Evolutionary conservation across 2,888 invertebrate genomes (phyloP), one percentile per base, ranked within the genome.

Genomic region (Ichneumoninae sp.): DNA sequence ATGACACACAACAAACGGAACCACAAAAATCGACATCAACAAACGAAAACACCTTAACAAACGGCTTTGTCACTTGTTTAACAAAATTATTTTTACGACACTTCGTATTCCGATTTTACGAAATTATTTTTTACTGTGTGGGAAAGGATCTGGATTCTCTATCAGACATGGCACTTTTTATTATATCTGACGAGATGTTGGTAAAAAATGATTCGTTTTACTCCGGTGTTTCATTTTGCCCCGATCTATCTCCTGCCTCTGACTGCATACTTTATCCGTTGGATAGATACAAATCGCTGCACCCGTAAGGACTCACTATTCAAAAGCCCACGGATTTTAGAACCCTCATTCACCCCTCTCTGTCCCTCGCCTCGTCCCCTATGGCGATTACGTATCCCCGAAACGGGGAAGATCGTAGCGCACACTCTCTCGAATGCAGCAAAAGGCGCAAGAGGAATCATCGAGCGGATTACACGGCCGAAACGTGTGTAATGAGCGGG

Each of bases 381-480:
- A 44, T 36, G 6, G 71, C 71, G 57, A 73, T 60, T 73, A 73
- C 60, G 40, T 22, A 33, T 44, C 44, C 57, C 60, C 30, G 26
- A 30, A 57, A 40, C 30, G 60, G 44, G 57, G 60, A n/a, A 33
- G 63, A 33, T 30, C 26, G 44, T 40, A 4, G 60, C 10, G 60
- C 63, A 57, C 13, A 68, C 33, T 33, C 30, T 57, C 13, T 26
- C 60, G 1, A 33, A 26, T 44, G 40, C 1, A 54, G 44, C 6
- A 7, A n/a, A 19, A 60, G 60, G 33, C 26, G 44, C 26, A 26
- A 60, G 47, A 47, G 30, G 54, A 73, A 73, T 40, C n/a, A 33
- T 73, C 19, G 47, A 60, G 44, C 40, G 73, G 73, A 73, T 73
- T 73, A 73, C 36, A 73, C 30, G 57, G n/a, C n/a, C 73, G 57